A percentile compares a stretch with the other conserved stretches of the same genome.
Evolutionary conservation across 2,888 invertebrate species (phyloP).

Genomic region (Microctonus hyperodae): DNA sequence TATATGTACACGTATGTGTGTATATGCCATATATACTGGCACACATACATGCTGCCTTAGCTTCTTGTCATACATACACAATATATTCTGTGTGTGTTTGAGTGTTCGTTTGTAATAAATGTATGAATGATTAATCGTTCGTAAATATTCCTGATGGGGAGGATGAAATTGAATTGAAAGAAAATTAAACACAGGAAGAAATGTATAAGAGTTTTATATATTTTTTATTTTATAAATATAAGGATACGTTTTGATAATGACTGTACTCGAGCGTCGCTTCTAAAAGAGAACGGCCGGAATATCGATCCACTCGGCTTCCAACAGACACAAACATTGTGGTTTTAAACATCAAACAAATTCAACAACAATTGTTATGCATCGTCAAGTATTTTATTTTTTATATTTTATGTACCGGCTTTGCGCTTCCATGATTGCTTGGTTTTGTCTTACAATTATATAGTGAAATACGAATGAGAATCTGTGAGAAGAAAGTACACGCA

Average conservation of each 20-base stretch:
- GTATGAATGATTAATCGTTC: conserved; percentile 1
- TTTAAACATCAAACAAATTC: conserved; percentile 45
- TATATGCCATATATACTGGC: neutral
- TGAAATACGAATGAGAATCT: neutral
- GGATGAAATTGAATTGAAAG: neutral
- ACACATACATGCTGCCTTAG: neutral
- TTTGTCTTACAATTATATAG: conserved; percentile 26
- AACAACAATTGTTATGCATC: conserved; percentile 25
- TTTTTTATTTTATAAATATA: too few species aligned
- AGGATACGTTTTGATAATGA: conserved; percentile 37
- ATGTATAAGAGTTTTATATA: too few species aligned
- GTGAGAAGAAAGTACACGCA: neutral
- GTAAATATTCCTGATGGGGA: neutral
- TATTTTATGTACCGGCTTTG: conserved; percentile 32
- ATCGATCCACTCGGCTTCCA: conserved; percentile 40
- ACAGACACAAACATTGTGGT: conserved; percentile 23
- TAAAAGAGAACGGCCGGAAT: conserved; percentile 42
- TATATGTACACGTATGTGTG: neutral
- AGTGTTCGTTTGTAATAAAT: too few species aligned
- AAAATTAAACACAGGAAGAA: too few species aligned
- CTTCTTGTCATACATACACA: neutral
- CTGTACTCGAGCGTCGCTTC: conserved; percentile 40
- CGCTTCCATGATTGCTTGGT: conserved; percentile 25
- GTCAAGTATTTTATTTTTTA: conserved; percentile 33
- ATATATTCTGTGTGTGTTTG: too few species aligned